Evolutionary conservation across 1,140 invertebrate genomes (phyloP).

Genomic region (Gryllus bimaculatus): DNA sequence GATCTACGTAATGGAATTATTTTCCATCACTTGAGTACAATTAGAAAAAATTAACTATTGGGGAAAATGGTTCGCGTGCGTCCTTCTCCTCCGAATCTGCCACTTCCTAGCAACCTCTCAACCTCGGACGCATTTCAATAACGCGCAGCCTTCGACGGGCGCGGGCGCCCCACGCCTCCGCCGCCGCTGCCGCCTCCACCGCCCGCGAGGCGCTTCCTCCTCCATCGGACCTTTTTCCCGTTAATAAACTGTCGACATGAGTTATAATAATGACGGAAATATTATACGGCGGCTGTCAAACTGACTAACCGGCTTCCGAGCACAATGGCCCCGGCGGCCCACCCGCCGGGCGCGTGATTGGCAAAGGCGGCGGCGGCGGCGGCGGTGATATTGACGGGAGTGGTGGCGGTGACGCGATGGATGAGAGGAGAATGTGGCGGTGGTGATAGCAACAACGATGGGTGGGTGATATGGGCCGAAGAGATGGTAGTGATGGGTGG

Average conservation of each 20-base stretch:
- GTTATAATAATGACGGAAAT: conserved; percentile 5
- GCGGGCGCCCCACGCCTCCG: no score
- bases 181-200: no score
- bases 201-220: no score
- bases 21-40: no score
- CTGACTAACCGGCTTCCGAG: conserved; percentile 2
- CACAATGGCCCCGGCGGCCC: background rate
- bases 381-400: background rate
- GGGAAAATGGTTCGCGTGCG: no score
- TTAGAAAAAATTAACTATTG: no score
- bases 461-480: background rate
- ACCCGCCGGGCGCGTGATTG: background rate
- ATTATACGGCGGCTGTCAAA: background rate
- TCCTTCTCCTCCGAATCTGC: no score
- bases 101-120: no score
- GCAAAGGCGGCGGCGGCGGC: background rate
- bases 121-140: no score
- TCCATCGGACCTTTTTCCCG: background rate
- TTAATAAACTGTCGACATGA: conserved; percentile 5
- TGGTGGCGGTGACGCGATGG: background rate
- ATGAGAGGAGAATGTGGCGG: background rate
- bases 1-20: no score
- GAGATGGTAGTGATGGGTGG: background rate
- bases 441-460: background rate
- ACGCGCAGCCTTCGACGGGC: no score